Evolutionary conservation across 2,113 vertebrate species (phyloP), one percentile per base, ranked within the genome.

Genomic region (Emydocephalus ijimae): DNA sequence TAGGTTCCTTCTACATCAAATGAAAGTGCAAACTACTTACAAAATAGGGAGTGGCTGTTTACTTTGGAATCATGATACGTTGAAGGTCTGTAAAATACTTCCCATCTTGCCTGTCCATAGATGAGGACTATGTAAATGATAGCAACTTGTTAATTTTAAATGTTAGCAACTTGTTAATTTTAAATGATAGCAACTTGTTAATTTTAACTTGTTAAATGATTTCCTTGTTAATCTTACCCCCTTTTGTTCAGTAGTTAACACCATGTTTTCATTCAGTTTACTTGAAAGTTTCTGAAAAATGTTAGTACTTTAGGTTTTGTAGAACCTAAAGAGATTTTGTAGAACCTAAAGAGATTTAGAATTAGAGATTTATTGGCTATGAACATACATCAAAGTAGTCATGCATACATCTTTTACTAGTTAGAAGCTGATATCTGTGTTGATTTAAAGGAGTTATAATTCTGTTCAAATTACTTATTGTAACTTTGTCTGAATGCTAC

Each of bases 361-460:
- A 45, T 93, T 90, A 89, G 56, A 9, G 85, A 61, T 94, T 93
- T 94, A 91, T 89, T 94, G 39, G 2, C 88, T 93, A 29, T 55
- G 93, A 89, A 86, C 93, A 43, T 89, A 93, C 91, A 92, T 92
- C 93, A 1, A 69, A 93, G 92, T 94, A 90, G 3, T 1, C 29
- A 45, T 85, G 34, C 29, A 45, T 85, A 43, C 64, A 18, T 89
- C 0, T 93, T 43, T 85, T 94, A 26, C 50, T 95, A 94, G 94
- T 56, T 91, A 21, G 88, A 18, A 85, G 90, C 29, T 93, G 91
- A 95, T 95, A 87, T 94, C 92, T 94, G 4, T 95, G 93, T 92
- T 95, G 92, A 95, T 95, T 94, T 94, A 94, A 94, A 61, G 90
- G 95, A 95, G 57, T 94, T 29, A 88, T 95, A 91, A 87, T 2